Conservation (phyloP, 2,797 vertebrate species). For the Margarornis squamiger region DNA sequence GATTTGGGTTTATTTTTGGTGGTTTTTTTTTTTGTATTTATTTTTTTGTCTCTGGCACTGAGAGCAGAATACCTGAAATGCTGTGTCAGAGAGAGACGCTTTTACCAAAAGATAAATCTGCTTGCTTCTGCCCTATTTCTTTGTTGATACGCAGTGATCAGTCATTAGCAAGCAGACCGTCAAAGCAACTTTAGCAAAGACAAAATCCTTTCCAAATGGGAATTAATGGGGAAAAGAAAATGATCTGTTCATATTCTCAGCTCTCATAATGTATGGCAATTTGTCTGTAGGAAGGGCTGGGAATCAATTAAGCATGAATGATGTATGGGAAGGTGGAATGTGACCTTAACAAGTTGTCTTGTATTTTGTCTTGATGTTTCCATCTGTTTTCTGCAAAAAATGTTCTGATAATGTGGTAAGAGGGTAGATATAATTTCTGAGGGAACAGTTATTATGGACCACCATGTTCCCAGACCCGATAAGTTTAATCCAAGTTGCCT, state of each 20-base stretch:
- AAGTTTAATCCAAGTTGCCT: constrained; percentile 80
- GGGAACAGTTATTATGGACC: constrained; percentile 64
- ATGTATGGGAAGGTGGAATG: constrained; percentile 64
- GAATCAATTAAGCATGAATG: constrained; percentile 77
- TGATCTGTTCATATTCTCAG: constrained; percentile 71
- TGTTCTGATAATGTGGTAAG: constrained; percentile 57
- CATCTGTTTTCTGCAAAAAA: constrained; percentile 69
- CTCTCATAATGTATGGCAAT: constrained; percentile 58
- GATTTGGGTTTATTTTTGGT: not conserved
- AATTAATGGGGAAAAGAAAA: constrained; percentile 74
- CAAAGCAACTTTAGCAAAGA: constrained; percentile 66
- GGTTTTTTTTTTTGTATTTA: not conserved
- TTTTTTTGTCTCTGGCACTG: not conserved
- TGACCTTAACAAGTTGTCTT: constrained; percentile 77
- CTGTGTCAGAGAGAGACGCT: constrained; percentile 38
- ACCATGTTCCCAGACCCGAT: constrained; percentile 71
- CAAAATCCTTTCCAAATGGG: constrained; percentile 67
- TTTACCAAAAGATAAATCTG: constrained; percentile 61
- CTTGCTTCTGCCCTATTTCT: constrained; percentile 52
- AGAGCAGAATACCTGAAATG: constrained; percentile 4
- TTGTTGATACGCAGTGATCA: constrained; percentile 52
- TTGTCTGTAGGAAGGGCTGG: constrained; percentile 62
- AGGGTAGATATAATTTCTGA: constrained; percentile 67
- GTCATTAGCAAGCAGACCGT: constrained; percentile 65
- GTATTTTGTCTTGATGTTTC: constrained; percentile 69